Evolutionary conservation across 37 sponge, comb jelly and placozoan species (phyloP).

Genomic region (Beroe ovata): DNA sequence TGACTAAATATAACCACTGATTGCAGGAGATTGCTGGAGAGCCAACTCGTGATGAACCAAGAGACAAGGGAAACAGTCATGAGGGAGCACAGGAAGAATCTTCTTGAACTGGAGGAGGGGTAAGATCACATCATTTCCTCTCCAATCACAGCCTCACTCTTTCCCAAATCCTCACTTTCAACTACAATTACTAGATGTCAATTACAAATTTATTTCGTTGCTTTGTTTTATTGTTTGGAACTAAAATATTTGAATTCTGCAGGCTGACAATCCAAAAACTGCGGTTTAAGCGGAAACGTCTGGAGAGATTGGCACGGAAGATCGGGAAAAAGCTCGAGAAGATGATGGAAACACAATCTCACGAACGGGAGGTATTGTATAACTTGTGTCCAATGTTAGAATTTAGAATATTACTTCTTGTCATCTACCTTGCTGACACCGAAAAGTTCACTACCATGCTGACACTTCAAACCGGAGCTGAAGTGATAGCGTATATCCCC

Average conservation of each 20-base stretch:
- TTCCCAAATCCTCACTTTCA: too few species aligned
- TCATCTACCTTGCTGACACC: too few species aligned
- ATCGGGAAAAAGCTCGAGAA: conserved; percentile 2
- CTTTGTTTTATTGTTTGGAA: too few species aligned
- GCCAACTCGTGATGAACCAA: conserved; percentile 53
- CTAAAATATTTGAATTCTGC: not conserved
- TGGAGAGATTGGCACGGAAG: conserved; percentile 5
- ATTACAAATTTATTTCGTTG: too few species aligned
- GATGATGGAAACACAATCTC: conserved; percentile 14
- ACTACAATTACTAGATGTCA: too few species aligned
- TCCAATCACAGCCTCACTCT: too few species aligned
- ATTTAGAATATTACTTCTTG: too few species aligned
- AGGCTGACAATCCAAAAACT: conserved; percentile 55
- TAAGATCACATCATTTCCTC: not conserved
- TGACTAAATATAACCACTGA: not conserved
- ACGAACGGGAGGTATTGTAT: too few species aligned
- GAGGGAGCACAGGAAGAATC: conserved; percentile 35
- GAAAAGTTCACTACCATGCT: too few species aligned
- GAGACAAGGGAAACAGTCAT: conserved; percentile 51
- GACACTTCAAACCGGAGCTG: too few species aligned
- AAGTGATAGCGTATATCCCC: not conserved
- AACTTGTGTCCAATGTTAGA: too few species aligned
- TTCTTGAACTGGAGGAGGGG: conserved; percentile 61
- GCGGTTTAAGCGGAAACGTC: conserved; percentile 30
- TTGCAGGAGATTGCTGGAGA: conserved; percentile 35